Conservation (phyloP, 2,797 vertebrate genomes). For the Trachops cirrhosus region DNA sequence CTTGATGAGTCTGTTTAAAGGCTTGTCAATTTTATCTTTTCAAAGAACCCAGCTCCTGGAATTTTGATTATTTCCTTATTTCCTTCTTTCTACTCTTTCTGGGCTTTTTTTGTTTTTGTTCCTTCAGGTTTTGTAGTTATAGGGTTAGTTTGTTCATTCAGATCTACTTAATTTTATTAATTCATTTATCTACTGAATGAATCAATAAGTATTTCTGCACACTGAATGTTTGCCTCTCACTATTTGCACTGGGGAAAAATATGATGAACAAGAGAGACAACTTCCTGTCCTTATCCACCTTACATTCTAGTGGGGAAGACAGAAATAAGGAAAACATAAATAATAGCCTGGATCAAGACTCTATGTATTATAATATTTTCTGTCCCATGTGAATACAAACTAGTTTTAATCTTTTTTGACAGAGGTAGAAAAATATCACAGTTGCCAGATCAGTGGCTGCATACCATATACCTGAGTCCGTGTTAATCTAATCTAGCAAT, state of each 20-base stretch:
- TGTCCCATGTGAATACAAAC: not conserved
- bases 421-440: slow-evolving; percentile 29
- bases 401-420: not conserved
- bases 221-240: not conserved
- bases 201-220: not conserved
- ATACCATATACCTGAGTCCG: not conserved
- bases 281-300: not conserved
- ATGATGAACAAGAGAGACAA: not conserved
- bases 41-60: no score
- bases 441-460: not conserved
- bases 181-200: not conserved
- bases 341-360: not conserved
- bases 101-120: no score
- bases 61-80: no score
- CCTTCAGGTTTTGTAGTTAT: no score
- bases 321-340: not conserved
- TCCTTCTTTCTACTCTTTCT: no score
- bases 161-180: not conserved
- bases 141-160: not conserved
- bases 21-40: no score
- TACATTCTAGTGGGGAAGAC: not conserved
- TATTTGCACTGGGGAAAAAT: not conserved
- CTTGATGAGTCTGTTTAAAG: no score
- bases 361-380: not conserved
- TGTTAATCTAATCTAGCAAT: not conserved